A percentile compares a stretch with the other conserved stretches of the same genome.
Evolutionary conservation across 2,113 vertebrate genomes (phyloP).

Genomic region (Argyrosomus japonicus): DNA sequence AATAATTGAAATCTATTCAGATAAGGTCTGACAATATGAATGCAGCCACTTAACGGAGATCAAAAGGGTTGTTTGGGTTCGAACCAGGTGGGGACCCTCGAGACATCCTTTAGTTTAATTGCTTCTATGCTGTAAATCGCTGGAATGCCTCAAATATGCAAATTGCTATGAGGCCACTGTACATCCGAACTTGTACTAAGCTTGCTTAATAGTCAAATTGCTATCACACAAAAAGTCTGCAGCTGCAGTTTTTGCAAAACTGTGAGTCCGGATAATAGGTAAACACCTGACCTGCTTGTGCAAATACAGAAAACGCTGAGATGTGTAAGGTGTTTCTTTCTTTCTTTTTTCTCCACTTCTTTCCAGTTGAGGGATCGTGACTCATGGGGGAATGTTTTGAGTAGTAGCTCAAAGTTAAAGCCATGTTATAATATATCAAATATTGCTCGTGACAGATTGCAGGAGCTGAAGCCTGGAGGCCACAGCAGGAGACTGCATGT

Average conservation of each 20-base stretch:
- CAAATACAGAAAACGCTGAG: slow-evolving; percentile 33
- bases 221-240: slow-evolving; percentile 31
- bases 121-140: slow-evolving; percentile 74
- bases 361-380: background rate
- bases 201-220: slow-evolving; percentile 41
- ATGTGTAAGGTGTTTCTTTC: background rate
- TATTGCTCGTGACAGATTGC: slow-evolving; percentile 30
- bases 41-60: slow-evolving; percentile 70
- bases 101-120: slow-evolving; percentile 79
- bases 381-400: slow-evolving; percentile 12
- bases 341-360: background rate
- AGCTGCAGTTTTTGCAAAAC: slow-evolving; percentile 53
- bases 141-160: slow-evolving; percentile 72
- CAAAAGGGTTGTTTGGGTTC: slow-evolving; percentile 71
- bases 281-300: slow-evolving; percentile 44
- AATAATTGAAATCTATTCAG: slow-evolving; percentile 73
- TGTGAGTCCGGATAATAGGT: slow-evolving; percentile 18
- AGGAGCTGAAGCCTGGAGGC: slow-evolving; percentile 8
- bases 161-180: slow-evolving; percentile 46
- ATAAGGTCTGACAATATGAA: slow-evolving; percentile 64
- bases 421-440: slow-evolving; percentile 8
- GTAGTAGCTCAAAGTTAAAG: slow-evolving; percentile 9
- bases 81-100: slow-evolving; percentile 78
- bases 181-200: slow-evolving; percentile 43
- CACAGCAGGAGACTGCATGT: slow-evolving; percentile 28